Evolutionary conservation across 2,797 vertebrate species (phyloP), one percentile per base, ranked within the genome.

Genomic region (Ambastaia sidthimunki): DNA sequence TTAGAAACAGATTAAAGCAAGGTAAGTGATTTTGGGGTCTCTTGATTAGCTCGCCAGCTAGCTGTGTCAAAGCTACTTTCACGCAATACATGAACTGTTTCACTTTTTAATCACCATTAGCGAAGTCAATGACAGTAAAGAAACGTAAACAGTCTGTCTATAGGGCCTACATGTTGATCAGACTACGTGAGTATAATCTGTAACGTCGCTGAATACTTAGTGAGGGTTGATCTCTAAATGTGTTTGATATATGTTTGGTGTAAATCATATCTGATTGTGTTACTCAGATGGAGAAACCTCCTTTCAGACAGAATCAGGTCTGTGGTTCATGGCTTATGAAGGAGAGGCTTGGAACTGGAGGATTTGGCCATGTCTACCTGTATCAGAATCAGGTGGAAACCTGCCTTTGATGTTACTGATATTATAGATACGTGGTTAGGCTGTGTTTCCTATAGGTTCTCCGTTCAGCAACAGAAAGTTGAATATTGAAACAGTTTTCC

Each of bases 291-390:
- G 94, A 94, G 75, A 88, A 91, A 50, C 78, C 88, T 16, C 82
- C 88, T 37, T 88, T 89, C 54, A 92, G 89, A 83, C 93, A 93
- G 88, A 91, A 71, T 80, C 92, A 92, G 55, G 82, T 87, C 15
- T 95, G 95, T 89, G 95, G 95, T 76, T 91, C 93, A 1, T 98
- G 97, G 97, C 95, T 95, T 82, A 95, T 96, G 95, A 96, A 96
- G 59, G 96, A 97, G 80, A 93, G 93, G 79, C 93, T 98, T 19
- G 97, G 97, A 48, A 95, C 92, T 3, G 97, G 97, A 83, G 96
- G 96, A 52, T 99, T 99, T 91, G 97, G 97, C 7, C 95, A 97
- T n/a, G 97, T 98, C 80, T 96, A 95, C 72, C 91, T 98, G 7
- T 98, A 96, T 88, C 96, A 98, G 86, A 94, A 98, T 88, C 92